Evolutionary conservation across 1,140 invertebrate species (phyloP), one percentile per base, ranked within the genome.

Genomic region (Formica selysi): DNA sequence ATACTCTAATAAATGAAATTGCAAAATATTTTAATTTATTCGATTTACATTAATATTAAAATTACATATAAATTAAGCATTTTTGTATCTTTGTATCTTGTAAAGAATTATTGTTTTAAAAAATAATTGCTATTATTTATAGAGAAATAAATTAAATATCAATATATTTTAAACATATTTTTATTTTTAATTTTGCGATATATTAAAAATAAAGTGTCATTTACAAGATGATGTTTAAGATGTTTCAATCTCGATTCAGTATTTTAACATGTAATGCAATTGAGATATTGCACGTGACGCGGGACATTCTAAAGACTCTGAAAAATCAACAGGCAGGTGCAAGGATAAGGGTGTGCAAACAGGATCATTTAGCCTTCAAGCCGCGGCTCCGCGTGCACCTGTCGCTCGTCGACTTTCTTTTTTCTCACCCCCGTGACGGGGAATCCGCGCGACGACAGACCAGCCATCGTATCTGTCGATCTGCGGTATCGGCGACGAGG

Each of bases 381-480:
- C 79, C 88, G 79, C 79, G 85, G 65, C 65, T 8, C 41, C 51
- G 68, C 74, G 86, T 78, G 86, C 89, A 90, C 89, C 89, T 90
- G 89, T 90, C 89, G 38, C 80, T 85, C 80, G 76, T 87, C 88
- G 85, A 79, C 86, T 90, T 90, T 76, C 88, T 90, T 90, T 89
- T 89, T 90, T 89, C 88, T 89, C 88, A 62, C 86, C 78, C 61
- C 88, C 73, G 79, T 90, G 87, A 89, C 87, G 87, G 85, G 88
- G 88, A 89, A 89, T 89, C 88, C 88, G 88, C 79, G 78, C 84
- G 87, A 91, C 89, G 89, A 90, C 88, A 91, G 78, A 76, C 86
- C 90, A 89, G 86, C 87, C 91, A 91, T 93, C 91, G 90, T 93
- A 93, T 93, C 92, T 92, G 93, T 93, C 92, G 93, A 93, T 93